These are phyloP conservation scores for Drosophila pseudotalamancana DNA, from an alignment of 2,888 invertebrate genomes.

Conservation along the genomic window DNA sequence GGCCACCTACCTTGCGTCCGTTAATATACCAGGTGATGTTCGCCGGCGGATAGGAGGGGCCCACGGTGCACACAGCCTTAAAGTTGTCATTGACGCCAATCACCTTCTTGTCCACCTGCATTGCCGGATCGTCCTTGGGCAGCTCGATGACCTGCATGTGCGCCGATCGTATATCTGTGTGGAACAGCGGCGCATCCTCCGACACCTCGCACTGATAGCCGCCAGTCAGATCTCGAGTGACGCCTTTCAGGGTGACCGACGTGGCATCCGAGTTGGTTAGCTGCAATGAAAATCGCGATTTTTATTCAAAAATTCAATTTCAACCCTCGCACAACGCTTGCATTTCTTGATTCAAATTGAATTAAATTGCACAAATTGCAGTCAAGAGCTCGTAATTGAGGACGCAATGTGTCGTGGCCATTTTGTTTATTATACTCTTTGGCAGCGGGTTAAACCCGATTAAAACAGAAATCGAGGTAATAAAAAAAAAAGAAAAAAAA, in stretches of 20 bases:
- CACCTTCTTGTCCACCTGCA: conserved; percentile 85
- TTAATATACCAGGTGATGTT: conserved; percentile 86
- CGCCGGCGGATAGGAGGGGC: conserved; percentile 86
- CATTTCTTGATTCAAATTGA: conserved; percentile 18
- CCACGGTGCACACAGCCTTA: conserved; percentile 86
- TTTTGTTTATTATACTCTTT: conserved; percentile 17
- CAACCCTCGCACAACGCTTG: neutral
- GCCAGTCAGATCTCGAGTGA: conserved; percentile 86
- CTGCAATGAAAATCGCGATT: conserved; percentile 71
- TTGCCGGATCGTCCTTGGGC: conserved; percentile 85
- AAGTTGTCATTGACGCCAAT: conserved; percentile 85
- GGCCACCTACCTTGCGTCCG: conserved; percentile 85
- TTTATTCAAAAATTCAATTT: conserved; percentile 22
- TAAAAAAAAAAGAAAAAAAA: neutral
- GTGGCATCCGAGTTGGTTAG: conserved; percentile 85
- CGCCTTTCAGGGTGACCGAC: conserved; percentile 85
- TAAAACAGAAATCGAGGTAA: neutral
- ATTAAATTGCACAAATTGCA: conserved; percentile 25
- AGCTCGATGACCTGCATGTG: conserved; percentile 86
- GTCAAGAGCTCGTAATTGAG: conserved; percentile 1
- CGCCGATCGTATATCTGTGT: conserved; percentile 86
- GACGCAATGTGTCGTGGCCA: conserved; percentile 7
- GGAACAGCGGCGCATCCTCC: conserved; percentile 86
- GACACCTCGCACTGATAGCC: conserved; percentile 86
- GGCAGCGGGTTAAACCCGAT: neutral